Evolutionary conservation across 2,888 invertebrate species (phyloP).

Genomic region (Hirudinaria manillensis): DNA sequence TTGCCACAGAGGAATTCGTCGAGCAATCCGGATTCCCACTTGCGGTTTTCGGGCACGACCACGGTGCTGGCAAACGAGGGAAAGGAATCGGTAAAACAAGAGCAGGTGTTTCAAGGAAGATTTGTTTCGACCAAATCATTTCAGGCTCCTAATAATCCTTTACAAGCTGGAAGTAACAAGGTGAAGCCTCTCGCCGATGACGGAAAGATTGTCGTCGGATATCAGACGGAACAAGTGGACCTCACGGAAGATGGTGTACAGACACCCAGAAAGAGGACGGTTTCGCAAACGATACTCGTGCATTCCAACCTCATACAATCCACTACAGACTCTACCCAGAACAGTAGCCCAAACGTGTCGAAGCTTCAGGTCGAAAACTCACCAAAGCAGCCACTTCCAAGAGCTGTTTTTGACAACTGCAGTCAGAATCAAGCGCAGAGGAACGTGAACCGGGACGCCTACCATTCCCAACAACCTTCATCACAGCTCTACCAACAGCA

Average conservation of each 20-base stretch:
- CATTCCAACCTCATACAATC: too few relatives aligned
- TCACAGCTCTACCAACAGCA: slow-evolving; percentile 2
- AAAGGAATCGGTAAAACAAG: neutral
- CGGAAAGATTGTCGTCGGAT: neutral
- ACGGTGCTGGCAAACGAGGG: neutral
- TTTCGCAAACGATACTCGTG: too few relatives aligned
- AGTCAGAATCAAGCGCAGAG: neutral
- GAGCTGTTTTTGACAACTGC: neutral
- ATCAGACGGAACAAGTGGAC: neutral
- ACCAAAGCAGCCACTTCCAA: slow-evolving; percentile 3
- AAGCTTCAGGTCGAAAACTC: neutral
- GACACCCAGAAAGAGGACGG: too few relatives aligned
- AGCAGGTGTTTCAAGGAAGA: slow-evolving; percentile 10
- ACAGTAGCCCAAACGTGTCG: too few relatives aligned
- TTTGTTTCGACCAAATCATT: neutral
- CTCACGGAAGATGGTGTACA: too few relatives aligned
- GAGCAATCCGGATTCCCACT: too few relatives aligned
- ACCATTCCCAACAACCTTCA: neutral
- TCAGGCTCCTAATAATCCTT: neutral
- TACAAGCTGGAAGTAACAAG: neutral
- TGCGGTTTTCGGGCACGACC: neutral
- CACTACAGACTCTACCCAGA: too few relatives aligned
- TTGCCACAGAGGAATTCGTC: too few relatives aligned
- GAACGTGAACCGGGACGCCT: neutral
- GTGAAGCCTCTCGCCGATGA: neutral